Evolutionary conservation across 2,113 vertebrate species (phyloP), one percentile per base, ranked within the genome.

Genomic region (Apteryx mantelli): DNA sequence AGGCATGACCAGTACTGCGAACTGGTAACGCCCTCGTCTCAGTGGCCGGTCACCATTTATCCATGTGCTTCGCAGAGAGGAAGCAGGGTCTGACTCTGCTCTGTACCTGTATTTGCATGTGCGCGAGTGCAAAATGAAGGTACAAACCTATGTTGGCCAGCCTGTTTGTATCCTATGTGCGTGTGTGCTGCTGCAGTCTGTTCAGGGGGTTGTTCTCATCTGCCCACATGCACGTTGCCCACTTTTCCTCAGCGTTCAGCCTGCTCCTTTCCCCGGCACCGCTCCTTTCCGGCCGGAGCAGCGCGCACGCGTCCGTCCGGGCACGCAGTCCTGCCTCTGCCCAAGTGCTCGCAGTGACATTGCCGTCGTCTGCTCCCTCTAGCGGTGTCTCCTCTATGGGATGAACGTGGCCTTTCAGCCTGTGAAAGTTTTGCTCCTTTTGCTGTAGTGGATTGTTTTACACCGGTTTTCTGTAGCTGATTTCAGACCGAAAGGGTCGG

Each of bases 331-430:
- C 26, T 30, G 19, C 28, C 16, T 70, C 44, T n/a, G 68, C 68
- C 15, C 21, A 32, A 24, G 32, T 20, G 20, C 44, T 7, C 15
- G 44, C 44, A 9, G 44, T 34, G 46, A 48, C 16, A 26, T 24
- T 38, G 32, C 25, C 46, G 44, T 46, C 46, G 20, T 48, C 68
- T 25, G 32, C 8, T 60, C 50, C 36, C 65, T 53, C 18, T 28
- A 5, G 26, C 4, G 0, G 9, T 3, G 0, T 2, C 38, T 2
- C 25, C 50, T 5, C 13, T 24, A 1, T 0, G 5, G 50, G 12
- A 6, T 2, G 7, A 20, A 26, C 26, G 17, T 2, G 16, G 25
- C 25, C 10, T 71, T 46, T n/a, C 65, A 42, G 28, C 12, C 44
- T 26, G 7, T 16, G 36, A 28, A 3, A 52, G 3, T 21, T 30